Evolutionary conservation across 1,140 invertebrate species (phyloP).

Genomic region (Drosophila cardini): DNA sequence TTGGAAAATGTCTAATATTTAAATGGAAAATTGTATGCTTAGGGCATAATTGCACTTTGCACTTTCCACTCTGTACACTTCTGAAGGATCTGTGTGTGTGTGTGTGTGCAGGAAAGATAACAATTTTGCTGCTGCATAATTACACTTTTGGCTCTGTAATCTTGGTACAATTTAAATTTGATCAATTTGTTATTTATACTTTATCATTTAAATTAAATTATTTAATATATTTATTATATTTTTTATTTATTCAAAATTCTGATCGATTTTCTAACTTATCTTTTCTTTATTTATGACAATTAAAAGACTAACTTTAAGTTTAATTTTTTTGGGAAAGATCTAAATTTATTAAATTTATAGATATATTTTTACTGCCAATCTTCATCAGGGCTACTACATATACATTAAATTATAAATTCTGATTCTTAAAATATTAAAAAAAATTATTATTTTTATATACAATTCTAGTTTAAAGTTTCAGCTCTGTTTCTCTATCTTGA

Average conservation of each 20-base stretch:
- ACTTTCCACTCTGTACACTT: constrained; percentile 20
- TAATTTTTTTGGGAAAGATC: no score
- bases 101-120: constrained; percentile 21
- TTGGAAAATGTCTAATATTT: constrained; percentile 70
- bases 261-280: no score
- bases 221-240: background rate
- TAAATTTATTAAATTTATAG: no score
- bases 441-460: background rate
- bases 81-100: constrained; percentile 12
- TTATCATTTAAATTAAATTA: background rate
- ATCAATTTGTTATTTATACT: background rate
- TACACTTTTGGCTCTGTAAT: constrained; percentile 6
- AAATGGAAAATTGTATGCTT: constrained; percentile 68
- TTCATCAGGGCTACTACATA: no score
- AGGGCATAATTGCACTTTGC: constrained; percentile 57
- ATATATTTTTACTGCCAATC: no score
- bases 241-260: no score
- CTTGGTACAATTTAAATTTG: constrained; percentile 1
- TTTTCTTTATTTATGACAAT: no score
- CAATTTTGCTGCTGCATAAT: constrained; percentile 42
- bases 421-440: background rate
- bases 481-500: no score
- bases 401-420: no score
- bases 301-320: no score
- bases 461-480: no score